A percentile compares a stretch with the other conserved stretches of the same genome.
Evolutionary conservation across 2,888 invertebrate species (phyloP).

Genomic region (Automeris io): DNA sequence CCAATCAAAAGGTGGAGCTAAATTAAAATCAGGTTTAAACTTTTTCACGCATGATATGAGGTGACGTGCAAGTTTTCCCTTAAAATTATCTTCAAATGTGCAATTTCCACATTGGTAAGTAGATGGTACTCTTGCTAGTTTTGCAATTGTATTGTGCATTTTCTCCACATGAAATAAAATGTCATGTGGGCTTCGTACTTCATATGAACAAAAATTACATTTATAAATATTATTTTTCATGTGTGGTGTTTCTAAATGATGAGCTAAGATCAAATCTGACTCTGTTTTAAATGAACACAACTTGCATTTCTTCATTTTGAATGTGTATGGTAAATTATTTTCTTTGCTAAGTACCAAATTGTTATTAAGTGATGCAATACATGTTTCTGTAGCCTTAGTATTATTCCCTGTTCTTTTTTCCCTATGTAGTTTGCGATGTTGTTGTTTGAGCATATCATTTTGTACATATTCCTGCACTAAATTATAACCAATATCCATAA

Average conservation of each 20-base stretch:
- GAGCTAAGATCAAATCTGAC: constrained; percentile 87
- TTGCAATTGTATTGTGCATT: constrained; percentile 89
- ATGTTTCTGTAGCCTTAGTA: constrained; percentile 83
- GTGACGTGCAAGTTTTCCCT: constrained; percentile 92
- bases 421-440: constrained; percentile 88
- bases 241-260: constrained; percentile 94
- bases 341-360: constrained; percentile 91
- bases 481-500: constrained; percentile 93
- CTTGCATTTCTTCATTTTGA: constrained; percentile 88
- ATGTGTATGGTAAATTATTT: constrained; percentile 87
- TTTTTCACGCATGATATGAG: constrained; percentile 91
- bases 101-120: constrained; percentile 96
- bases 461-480: constrained; percentile 96
- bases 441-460: constrained; percentile 91
- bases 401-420: constrained; percentile 78
- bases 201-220: constrained; percentile 90
- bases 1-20: constrained; percentile 92
- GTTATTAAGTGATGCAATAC: constrained; percentile 88
- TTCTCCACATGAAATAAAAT: constrained; percentile 95
- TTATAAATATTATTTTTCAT: constrained; percentile 91
- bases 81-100: constrained; percentile 95
- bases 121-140: constrained; percentile 89
- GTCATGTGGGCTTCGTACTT: constrained; percentile 90
- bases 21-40: constrained; percentile 91
- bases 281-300: constrained; percentile 94